phyloP scores from a whole-genome alignment of 2,888 invertebrate genomes.

The Trimorus sp. region DNA sequence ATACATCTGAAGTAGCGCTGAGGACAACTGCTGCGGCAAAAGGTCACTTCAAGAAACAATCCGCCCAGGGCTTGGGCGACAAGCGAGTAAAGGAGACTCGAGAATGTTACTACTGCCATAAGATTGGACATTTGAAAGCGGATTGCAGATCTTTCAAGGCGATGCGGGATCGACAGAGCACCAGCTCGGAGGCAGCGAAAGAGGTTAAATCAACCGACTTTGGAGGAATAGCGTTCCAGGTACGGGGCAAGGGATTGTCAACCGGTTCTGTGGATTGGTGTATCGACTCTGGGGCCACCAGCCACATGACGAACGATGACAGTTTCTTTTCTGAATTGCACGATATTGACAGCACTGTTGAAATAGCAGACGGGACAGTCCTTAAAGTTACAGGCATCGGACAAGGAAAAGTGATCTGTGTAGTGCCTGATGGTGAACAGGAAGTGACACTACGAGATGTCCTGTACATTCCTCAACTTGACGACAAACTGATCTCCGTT shows the following conservation, averaged over 20 bases:
- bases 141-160: neutral
- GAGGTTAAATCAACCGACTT: too few relatives aligned
- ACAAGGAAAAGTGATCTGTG: constrained; percentile 9
- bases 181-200: neutral
- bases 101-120: constrained; percentile 6
- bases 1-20: too few relatives aligned
- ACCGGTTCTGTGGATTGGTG: too few relatives aligned
- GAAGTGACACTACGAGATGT: constrained; percentile 59
- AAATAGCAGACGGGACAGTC: constrained; percentile 24
- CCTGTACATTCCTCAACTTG: constrained; percentile 62
- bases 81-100: constrained; percentile 1
- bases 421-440: constrained; percentile 37
- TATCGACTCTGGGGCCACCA: constrained; percentile 6
- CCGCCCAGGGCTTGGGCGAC: neutral
- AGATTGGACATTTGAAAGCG: constrained; percentile 1
- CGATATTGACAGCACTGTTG: constrained; percentile 7
- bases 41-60: too few relatives aligned
- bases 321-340: neutral
- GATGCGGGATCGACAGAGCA: neutral
- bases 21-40: too few relatives aligned
- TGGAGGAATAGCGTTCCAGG: too few relatives aligned
- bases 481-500: constrained; percentile 66
- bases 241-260: too few relatives aligned
- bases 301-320: constrained; percentile 1
- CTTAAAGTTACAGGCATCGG: constrained; percentile 25